These are phyloP conservation scores for Muscicapa comitata DNA, from an alignment of 2,797 vertebrate genomes.

Conservation along the genomic window DNA sequence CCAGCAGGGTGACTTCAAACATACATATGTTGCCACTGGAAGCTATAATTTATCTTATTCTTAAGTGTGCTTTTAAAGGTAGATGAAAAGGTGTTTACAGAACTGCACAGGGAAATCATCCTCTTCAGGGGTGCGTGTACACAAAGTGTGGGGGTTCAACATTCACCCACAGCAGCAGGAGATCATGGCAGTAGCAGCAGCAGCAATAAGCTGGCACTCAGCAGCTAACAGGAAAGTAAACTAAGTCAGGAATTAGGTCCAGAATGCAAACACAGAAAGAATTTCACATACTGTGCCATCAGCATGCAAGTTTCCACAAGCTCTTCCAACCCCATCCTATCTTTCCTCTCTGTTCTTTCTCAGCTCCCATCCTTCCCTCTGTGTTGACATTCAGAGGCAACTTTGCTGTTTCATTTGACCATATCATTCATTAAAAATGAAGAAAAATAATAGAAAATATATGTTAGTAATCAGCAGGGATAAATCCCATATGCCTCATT, in stretches of 20 bases:
- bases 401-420: neutral
- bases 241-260: conserved; percentile 28
- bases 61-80: neutral
- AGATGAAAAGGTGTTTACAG: neutral
- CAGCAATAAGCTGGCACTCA: neutral
- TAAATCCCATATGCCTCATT: neutral
- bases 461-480: neutral
- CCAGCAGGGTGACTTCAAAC: neutral
- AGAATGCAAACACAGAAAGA: conserved; percentile 55
- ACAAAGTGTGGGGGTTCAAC: neutral
- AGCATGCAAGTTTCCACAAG: conserved; percentile 49
- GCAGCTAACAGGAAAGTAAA: conserved; percentile 50
- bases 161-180: neutral
- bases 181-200: neutral
- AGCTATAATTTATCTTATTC: neutral
- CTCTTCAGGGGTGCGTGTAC: rapidly evolving
- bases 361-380: neutral
- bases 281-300: conserved; percentile 44
- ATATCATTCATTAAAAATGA: neutral
- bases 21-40: neutral
- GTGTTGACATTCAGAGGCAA: neutral
- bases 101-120: neutral
- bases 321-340: conserved; percentile 20
- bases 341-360: conserved; percentile 12
- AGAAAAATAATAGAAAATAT: neutral